Evolutionary conservation across 2,113 vertebrate species (phyloP).

Genomic region (Maccullochella peelii): DNA sequence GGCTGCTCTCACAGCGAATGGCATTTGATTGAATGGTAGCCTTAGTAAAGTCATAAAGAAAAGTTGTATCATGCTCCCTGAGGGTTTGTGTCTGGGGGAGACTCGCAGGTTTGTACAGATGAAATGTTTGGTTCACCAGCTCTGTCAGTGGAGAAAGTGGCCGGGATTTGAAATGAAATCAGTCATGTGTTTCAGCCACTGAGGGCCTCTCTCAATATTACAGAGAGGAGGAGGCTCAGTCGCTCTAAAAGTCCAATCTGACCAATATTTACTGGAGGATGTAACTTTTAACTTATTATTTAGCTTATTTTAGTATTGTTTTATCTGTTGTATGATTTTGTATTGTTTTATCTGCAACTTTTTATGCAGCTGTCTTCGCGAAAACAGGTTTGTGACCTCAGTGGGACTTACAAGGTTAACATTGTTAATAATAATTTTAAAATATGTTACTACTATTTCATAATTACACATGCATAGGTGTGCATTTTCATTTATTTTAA

Average conservation of each 20-base stretch:
- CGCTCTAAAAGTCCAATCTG: conserved; percentile 9
- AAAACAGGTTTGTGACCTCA: not conserved
- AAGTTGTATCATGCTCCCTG: conserved; percentile 48
- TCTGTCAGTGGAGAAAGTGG: conserved; percentile 53
- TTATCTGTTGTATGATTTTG: not conserved
- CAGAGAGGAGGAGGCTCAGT: conserved; percentile 19
- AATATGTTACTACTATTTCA: not conserved
- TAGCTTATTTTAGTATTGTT: not conserved
- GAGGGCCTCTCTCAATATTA: conserved; percentile 32
- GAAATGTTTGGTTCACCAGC: conserved; percentile 66
- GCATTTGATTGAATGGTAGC: conserved; percentile 57
- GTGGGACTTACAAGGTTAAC: not conserved
- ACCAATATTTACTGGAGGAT: conserved; percentile 26
- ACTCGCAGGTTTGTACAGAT: conserved; percentile 60
- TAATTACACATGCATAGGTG: not conserved
- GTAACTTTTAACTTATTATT: not conserved
- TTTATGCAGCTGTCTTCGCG: too few species aligned
- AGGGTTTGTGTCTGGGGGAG: conserved; percentile 55
- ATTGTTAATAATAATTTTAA: not conserved
- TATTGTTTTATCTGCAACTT: not conserved
- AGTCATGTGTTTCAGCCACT: conserved; percentile 55
- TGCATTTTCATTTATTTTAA: not conserved
- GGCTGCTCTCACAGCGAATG: conserved; percentile 24
- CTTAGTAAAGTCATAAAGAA: conserved; percentile 56
- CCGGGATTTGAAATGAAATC: conserved; percentile 62